Evolutionary conservation across 2,888 invertebrate species (phyloP).

Genomic region (Scelioninae gen. 1): DNA sequence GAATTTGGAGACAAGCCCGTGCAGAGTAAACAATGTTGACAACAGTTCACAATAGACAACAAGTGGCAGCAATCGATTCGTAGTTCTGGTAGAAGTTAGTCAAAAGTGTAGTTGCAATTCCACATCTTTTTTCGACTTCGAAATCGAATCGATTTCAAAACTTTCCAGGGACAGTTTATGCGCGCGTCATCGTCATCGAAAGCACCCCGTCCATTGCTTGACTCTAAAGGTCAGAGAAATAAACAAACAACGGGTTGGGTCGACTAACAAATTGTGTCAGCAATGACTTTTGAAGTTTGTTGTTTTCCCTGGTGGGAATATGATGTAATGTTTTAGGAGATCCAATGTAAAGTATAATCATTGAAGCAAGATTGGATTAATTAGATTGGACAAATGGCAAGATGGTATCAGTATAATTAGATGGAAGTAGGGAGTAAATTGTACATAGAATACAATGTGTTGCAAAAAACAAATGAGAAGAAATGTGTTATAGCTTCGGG

Average conservation of each 20-base stretch:
- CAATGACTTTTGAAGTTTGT: constrained; percentile 13
- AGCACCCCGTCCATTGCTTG: constrained; percentile 2
- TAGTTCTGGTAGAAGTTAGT: constrained; percentile 38
- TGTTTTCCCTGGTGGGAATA: background rate
- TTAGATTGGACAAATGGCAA: too few species aligned
- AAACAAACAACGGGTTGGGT: constrained; percentile 42
- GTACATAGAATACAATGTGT: too few species aligned
- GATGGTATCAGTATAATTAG: too few species aligned
- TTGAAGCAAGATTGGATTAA: too few species aligned
- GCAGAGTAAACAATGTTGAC: too few species aligned
- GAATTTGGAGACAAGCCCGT: too few species aligned
- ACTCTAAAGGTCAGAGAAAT: constrained; percentile 31
- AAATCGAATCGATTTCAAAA: constrained; percentile 52
- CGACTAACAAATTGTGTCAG: constrained; percentile 17
- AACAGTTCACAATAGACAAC: constrained; percentile 42
- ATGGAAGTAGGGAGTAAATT: too few species aligned
- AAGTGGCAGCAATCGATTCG: constrained; percentile 42
- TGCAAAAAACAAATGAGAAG: too few species aligned
- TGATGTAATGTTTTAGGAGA: too few species aligned
- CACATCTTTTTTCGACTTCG: constrained; percentile 43
- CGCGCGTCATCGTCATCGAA: constrained; percentile 48
- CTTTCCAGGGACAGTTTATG: constrained; percentile 35
- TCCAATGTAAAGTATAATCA: too few species aligned
- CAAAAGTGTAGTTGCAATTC: background rate
- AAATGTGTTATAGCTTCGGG: too few species aligned